Conservation (phyloP, 2,888 invertebrate species). For the Catonia carolina region DNA sequence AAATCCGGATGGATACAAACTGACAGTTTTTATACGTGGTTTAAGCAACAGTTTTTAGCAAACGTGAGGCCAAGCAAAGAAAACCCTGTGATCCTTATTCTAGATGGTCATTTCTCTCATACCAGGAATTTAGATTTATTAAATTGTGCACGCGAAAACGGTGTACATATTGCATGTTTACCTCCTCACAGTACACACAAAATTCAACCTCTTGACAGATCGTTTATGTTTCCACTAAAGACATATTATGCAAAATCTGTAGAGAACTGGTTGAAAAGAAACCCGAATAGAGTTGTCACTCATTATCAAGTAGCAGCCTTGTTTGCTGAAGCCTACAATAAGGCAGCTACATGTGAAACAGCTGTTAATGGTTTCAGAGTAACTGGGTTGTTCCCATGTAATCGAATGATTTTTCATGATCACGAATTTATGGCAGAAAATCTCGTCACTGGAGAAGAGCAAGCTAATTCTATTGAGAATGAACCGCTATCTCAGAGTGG, state of each 20-base stretch:
- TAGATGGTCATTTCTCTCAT: conserved; percentile 25
- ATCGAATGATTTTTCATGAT: conserved; percentile 32
- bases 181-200: conserved; percentile 14
- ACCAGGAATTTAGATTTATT: conserved; percentile 22
- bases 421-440: conserved; percentile 6
- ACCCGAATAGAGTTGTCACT: conserved; percentile 31
- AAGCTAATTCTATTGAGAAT: too few relatives aligned
- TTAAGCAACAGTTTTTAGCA: conserved; percentile 36
- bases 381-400: conserved; percentile 34
- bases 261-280: conserved; percentile 29
- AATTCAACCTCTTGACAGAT: conserved; percentile 18
- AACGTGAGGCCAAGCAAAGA: conserved; percentile 31
- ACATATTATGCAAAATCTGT: conserved; percentile 21
- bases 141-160: conserved; percentile 14
- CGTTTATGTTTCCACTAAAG: conserved; percentile 20
- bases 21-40: conserved; percentile 37
- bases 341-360: conserved; percentile 31
- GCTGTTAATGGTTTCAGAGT: conserved; percentile 32
- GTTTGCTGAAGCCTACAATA: conserved; percentile 35
- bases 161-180: conserved; percentile 20
- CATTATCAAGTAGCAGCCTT: conserved; percentile 24
- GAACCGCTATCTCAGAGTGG: too few relatives aligned
- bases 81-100: conserved; percentile 29
- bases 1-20: conserved; percentile 4
- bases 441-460: too few relatives aligned